Evolutionary conservation across 1,140 invertebrate species (phyloP).

Genomic region (Dryas iulia): DNA sequence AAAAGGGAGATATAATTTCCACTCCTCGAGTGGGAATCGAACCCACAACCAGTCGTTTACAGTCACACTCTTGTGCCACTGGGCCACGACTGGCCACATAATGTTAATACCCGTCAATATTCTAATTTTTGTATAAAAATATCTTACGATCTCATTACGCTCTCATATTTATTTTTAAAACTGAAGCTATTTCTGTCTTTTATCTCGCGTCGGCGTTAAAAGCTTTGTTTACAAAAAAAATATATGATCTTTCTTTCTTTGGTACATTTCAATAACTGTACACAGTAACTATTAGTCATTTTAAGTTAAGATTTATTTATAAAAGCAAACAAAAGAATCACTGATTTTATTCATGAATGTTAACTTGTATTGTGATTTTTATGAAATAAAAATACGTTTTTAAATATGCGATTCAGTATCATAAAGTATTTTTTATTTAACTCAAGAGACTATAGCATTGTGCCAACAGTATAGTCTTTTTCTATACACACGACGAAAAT

Average conservation of each 20-base stretch:
- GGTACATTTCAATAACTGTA: neutral
- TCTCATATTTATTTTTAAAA: neutral
- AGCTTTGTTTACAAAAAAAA: neutral
- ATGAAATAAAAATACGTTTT: neutral
- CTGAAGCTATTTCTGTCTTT: neutral
- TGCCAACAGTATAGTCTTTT: too few species aligned
- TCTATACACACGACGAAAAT: too few species aligned
- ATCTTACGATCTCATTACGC: neutral
- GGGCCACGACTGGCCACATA: too few species aligned
- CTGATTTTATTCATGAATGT: neutral
- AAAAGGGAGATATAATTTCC: too few species aligned
- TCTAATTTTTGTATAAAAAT: neutral
- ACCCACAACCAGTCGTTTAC: too few species aligned
- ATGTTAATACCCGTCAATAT: too few species aligned
- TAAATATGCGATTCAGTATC: too few species aligned
- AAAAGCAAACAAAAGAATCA: neutral
- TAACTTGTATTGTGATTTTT: neutral
- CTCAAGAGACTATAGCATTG: too few species aligned
- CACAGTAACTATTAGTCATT: neutral
- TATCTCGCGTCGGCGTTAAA: neutral
- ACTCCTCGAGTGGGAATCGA: too few species aligned
- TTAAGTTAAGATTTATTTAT: neutral
- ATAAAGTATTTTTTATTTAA: too few species aligned
- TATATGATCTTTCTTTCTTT: neutral
- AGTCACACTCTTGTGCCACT: too few species aligned